Base-by-base conservation (phyloP, 2,797 vertebrate species). In the Mus spretus region DNA sequence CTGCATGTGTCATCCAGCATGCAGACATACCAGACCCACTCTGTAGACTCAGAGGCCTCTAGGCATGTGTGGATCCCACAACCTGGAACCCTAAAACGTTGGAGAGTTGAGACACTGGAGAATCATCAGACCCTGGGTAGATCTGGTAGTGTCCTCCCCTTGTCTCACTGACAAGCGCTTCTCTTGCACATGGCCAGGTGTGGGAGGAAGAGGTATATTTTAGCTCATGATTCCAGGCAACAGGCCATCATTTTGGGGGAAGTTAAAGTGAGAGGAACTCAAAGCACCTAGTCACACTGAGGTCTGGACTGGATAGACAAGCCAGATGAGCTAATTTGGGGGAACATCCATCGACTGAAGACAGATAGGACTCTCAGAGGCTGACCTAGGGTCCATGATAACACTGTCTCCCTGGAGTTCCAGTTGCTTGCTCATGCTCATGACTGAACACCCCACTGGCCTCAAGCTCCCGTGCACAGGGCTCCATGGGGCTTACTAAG, bases 11-110 rank as follows among this genome's bases (percentile, higher is more conserved):
- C 40, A 6, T 2, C 44, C 20, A 0, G 70, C 4, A 22, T 83
- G 37, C 19, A 13, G 55, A 31, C 47, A 12, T 0, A 1, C 13
- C 31, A 82, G 75, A 47, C 31, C 3, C 72, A 24, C n/a, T n/a
- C 59, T 72, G 0, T 4, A 11, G 75, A 37, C 50, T 24, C 31
- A 34, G 26, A 2, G 12, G 9, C 67, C 61, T 31, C 7, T 9
- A 3, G 1, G 19, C 0, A 1, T 7, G 20, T 77, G 75, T 37
- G 47, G 91, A 24, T 26, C 31, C 57, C 1, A 0, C 22, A 50
- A 17, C 67, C 26, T 24, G 47, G 77, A 53, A 65, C 37, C 8
- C 79, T 65, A 79, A 34, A 6, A 0, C 1, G 20, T 6, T 34
- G 12, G 87, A n/a, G 77, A 82, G 40, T 13, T 1, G 40, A 37